These are phyloP conservation scores for Sinocyclocheilus maitianheensis DNA, from an alignment of 2,113 vertebrate species.

Conservation along the genomic window DNA sequence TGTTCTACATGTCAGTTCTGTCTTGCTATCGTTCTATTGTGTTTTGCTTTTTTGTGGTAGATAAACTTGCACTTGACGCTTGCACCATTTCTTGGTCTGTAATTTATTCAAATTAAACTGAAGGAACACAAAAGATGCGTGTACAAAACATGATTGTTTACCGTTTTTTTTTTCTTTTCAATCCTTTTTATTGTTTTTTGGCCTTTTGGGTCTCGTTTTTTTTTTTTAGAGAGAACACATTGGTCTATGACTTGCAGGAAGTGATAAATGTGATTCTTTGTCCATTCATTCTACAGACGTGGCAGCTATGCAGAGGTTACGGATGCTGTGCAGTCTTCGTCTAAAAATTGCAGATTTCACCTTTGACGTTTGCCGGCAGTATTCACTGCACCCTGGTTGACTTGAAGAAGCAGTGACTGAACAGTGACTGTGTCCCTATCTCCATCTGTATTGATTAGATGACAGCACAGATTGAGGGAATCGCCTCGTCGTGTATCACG, in stretches of 20 bases:
- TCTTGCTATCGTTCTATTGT: conserved; percentile 53
- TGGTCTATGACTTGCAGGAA: conserved; percentile 29
- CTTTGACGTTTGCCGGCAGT: conserved; percentile 48
- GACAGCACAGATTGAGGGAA: conserved; percentile 55
- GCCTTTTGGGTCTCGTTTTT: not conserved
- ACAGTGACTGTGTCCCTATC: conserved; percentile 51
- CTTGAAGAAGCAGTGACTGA: conserved; percentile 50
- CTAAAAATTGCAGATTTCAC: conserved; percentile 50
- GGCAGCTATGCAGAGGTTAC: conserved; percentile 40
- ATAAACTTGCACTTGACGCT: conserved; percentile 35
- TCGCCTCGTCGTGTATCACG: conserved; percentile 55
- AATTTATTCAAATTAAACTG: not conserved
- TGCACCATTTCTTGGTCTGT: not conserved
- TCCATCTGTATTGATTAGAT: conserved; percentile 58
- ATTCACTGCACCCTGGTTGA: conserved; percentile 36
- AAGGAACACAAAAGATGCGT: not conserved
- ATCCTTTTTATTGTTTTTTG: not conserved
- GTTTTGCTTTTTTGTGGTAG: conserved; percentile 46
- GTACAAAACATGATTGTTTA: not conserved
- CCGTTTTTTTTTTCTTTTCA: not conserved
- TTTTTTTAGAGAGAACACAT: not conserved
- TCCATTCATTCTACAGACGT: conserved; percentile 40
- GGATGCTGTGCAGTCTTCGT: conserved; percentile 43
- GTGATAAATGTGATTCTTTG: conserved; percentile 50
- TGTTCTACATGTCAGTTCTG: conserved; percentile 55